These are phyloP conservation scores for Leptinotarsa peninsularis DNA, from an alignment of 2,888 invertebrate species.

Conservation along the genomic window DNA sequence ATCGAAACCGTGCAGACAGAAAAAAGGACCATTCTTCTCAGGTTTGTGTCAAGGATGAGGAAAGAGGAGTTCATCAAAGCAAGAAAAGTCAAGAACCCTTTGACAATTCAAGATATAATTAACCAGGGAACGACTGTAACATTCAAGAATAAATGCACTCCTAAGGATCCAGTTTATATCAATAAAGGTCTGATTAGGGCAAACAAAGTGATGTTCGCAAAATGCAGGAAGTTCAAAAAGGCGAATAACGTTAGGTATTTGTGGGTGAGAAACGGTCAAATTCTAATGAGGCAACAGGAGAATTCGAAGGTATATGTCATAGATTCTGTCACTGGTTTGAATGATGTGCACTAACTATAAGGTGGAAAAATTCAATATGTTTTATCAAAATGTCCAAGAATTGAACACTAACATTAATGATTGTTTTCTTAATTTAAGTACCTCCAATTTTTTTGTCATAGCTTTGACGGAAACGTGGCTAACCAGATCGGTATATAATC, in stretches of 20 bases:
- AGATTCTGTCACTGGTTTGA: conserved; percentile 13
- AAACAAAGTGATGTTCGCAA: too few species aligned
- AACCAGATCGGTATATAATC: conserved; percentile 13
- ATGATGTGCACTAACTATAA: conserved; percentile 23
- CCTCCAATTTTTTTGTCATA: conserved; percentile 11
- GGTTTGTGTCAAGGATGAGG: conserved; percentile 18
- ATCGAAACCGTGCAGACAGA: conserved; percentile 6
- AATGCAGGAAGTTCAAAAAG: too few species aligned
- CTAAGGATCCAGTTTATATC: neutral
- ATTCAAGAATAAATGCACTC: conserved; percentile 18
- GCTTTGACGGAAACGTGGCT: conserved; percentile 23
- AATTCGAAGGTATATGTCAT: conserved; percentile 21
- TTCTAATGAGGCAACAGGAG: conserved; percentile 1
- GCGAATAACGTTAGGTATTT: conserved; percentile 23
- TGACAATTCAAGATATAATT: conserved; percentile 11
- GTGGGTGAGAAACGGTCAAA: conserved; percentile 25
- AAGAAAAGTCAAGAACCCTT: neutral
- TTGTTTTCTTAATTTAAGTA: conserved; percentile 17
- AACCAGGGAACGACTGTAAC: conserved; percentile 4
- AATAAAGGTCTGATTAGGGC: too few species aligned
- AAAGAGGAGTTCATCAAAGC: conserved; percentile 13
- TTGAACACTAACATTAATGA: conserved; percentile 21
- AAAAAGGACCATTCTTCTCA: conserved; percentile 17
- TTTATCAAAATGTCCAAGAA: conserved; percentile 18
- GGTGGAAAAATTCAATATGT: conserved; percentile 12